Evolutionary conservation across 2,888 invertebrate genomes (phyloP).

Genomic region (Herminia tarsipennalis): DNA sequence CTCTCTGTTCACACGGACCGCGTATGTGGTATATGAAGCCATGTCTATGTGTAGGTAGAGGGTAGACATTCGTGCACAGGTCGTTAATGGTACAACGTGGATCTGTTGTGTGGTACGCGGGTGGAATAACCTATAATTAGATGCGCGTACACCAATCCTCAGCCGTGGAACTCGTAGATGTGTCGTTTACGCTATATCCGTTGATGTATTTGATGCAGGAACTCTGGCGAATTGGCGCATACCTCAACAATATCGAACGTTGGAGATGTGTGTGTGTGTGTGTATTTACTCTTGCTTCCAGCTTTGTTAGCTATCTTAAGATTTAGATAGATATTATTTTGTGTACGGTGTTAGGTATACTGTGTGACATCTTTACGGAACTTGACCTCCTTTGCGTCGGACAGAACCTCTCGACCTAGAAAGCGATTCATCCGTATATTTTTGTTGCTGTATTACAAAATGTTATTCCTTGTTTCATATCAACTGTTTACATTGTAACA

Average conservation of each 20-base stretch:
- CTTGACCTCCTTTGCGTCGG: slow-evolving; percentile 19
- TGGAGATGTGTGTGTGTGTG: too few species aligned
- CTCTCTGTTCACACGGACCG: slow-evolving; percentile 52
- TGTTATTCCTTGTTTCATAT: slow-evolving; percentile 10
- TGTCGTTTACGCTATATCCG: slow-evolving; percentile 70
- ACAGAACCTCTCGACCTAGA: slow-evolving; percentile 18
- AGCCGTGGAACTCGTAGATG: slow-evolving; percentile 69
- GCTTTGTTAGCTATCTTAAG: not conserved
- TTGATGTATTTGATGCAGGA: slow-evolving; percentile 56
- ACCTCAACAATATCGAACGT: slow-evolving; percentile 9
- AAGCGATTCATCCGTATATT: slow-evolving; percentile 17
- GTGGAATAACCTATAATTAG: slow-evolving; percentile 85
- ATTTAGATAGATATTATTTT: not conserved
- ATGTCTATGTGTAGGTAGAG: slow-evolving; percentile 52
- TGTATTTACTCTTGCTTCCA: too few species aligned
- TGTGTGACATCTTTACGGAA: slow-evolving; percentile 11
- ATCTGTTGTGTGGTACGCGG: slow-evolving; percentile 77
- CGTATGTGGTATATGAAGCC: slow-evolving; percentile 54
- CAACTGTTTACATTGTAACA: slow-evolving; percentile 1
- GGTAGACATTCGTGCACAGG: slow-evolving; percentile 74
- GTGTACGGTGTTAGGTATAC: too few species aligned
- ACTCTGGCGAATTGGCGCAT: slow-evolving; percentile 44
- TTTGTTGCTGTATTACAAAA: slow-evolving; percentile 20
- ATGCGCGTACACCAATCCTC: slow-evolving; percentile 78
- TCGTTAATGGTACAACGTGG: slow-evolving; percentile 79